phyloP scores from a whole-genome alignment of 1,140 invertebrate genomes.

The Zaprionus kolodkinae region DNA sequence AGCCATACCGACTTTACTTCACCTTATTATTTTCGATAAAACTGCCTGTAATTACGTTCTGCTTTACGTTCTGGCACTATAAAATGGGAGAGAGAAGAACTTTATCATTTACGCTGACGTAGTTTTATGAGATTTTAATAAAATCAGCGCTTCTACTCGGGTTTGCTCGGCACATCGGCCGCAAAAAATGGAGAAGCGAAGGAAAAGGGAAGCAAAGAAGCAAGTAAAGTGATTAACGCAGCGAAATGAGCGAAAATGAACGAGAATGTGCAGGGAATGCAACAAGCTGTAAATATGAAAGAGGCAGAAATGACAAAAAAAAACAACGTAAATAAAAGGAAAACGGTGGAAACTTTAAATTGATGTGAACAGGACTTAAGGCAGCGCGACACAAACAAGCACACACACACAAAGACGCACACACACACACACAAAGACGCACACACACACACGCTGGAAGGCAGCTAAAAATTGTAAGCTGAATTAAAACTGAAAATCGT shows the following conservation, averaged over 20 bases:
- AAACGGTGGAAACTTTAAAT: slow-evolving; percentile 45
- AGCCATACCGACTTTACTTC: too few species aligned
- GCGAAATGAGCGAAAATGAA: slow-evolving; percentile 33
- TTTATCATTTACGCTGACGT: slow-evolving; percentile 67
- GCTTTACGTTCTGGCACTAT: slow-evolving; percentile 32
- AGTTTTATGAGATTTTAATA: slow-evolving; percentile 72
- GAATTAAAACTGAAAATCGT: slow-evolving; percentile 51
- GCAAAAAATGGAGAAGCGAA: slow-evolving; percentile 24
- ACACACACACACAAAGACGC: neutral
- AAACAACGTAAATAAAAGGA: slow-evolving; percentile 1
- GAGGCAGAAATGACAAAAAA: slow-evolving; percentile 9
- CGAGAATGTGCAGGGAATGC: neutral
- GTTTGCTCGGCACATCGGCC: slow-evolving; percentile 15
- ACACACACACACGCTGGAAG: slow-evolving; percentile 20
- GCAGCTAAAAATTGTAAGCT: slow-evolving; percentile 11
- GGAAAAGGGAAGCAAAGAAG: slow-evolving; percentile 38
- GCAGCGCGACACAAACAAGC: slow-evolving; percentile 15
- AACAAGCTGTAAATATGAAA: slow-evolving; percentile 31
- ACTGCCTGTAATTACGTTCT: slow-evolving; percentile 19
- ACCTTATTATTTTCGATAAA: neutral
- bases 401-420: too few species aligned
- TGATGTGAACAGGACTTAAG: slow-evolving; percentile 35
- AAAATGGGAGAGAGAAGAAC: slow-evolving; percentile 47
- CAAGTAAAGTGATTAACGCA: slow-evolving; percentile 61
- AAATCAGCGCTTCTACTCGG: slow-evolving; percentile 42